Evolutionary conservation across 2,113 vertebrate genomes (phyloP).

Genomic region (Arizona elegans): DNA sequence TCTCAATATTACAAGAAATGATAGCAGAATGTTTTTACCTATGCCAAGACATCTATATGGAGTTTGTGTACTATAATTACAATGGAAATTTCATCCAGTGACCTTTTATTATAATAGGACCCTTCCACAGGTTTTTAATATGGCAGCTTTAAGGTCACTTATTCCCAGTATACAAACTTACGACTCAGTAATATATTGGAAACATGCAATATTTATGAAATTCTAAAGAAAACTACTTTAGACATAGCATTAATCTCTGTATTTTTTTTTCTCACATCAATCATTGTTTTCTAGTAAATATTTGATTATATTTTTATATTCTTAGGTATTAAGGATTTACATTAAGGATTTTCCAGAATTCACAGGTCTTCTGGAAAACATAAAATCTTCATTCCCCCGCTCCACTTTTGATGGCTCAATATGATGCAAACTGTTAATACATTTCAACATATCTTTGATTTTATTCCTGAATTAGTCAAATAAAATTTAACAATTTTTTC

Average conservation of each 20-base stretch:
- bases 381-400: not conserved
- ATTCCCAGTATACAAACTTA: conserved; percentile 9
- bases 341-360: not conserved
- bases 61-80: not conserved
- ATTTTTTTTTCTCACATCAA: not conserved
- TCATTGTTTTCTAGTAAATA: not conserved
- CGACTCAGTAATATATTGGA: not conserved
- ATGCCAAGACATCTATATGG: conserved; percentile 9
- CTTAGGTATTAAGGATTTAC: not conserved
- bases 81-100: conserved; percentile 25
- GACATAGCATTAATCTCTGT: conserved; percentile 11
- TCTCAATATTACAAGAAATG: conserved; percentile 8
- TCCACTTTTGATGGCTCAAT: not conserved
- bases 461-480: not conserved
- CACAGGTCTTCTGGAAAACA: not conserved
- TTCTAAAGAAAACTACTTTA: not conserved
- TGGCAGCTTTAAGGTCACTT: conserved; percentile 37
- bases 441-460: not conserved
- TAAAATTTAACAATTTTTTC: not conserved
- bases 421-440: conserved; percentile 4
- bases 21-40: conserved; percentile 19
- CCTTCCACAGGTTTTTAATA: conserved; percentile 21
- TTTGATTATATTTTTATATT: not conserved
- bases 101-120: conserved; percentile 37
- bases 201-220: conserved; percentile 5